Base-by-base conservation (phyloP, 2,113 vertebrate species). In the Neodon shergylaensis region DNA sequence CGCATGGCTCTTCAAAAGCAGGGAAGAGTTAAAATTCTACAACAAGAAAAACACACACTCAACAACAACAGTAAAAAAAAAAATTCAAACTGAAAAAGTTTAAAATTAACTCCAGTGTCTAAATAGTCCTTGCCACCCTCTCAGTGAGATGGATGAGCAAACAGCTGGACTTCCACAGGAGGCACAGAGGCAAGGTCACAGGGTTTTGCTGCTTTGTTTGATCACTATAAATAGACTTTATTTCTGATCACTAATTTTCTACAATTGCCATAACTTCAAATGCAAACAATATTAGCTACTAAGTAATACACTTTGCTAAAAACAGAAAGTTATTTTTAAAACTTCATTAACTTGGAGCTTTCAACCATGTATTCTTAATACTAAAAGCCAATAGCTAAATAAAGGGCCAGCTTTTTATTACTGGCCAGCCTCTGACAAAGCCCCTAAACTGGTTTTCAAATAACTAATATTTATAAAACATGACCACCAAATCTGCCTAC, bases 381-480 rank as follows among this genome's bases (percentile, higher is more conserved):
- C 58, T 52, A 70, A 54, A 1, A 5, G 88, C 11, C 39, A 93
- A 36, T 13, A 17, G 36, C 70, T 26, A 88, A 85, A 54, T 87
- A 44, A 76, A 93, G 66, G 44, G 19, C 66, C 31, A 95, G 61
- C 5, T 68, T 89, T 86, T 93, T 91, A 76, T 68, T 19, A 79
- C 26, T 52, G 33, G 68, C 44, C 44, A 95, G 91, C 17, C 87
- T 5, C 83, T 17, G n/a, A 90, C 39, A 49, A 81, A 77, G 63
- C 52, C 49, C 10, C 39, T 81, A 90, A 81, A 73, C 0, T 83
- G 74, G 66, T 54, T 87, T 94, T 89, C 14, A 91, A 74, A 85
- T 5, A 16, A 94, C 21, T 88, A 79, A 74, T 49, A 76, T 24
- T 92, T 94, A 95, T 4, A 84, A 92, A 96, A 90, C 7, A 58